Conservation (phyloP, 2,113 vertebrate species). For the Bufo gargarizans region DNA sequence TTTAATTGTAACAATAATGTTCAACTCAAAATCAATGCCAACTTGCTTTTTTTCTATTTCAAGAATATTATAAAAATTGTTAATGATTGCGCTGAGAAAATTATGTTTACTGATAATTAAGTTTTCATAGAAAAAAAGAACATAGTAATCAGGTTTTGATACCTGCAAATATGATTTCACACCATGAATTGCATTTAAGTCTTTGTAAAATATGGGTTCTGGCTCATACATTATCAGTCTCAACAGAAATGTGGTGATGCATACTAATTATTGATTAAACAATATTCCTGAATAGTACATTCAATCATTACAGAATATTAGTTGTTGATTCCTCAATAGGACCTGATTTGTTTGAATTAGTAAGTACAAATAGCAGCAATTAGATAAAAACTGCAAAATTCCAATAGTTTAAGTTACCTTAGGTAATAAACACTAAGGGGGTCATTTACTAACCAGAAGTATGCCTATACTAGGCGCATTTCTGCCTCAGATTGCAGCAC, state of each 20-base stretch:
- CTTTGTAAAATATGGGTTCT: neutral
- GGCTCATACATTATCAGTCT: neutral
- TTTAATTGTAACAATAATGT: neutral
- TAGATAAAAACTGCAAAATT: neutral
- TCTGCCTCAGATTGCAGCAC: too few species aligned
- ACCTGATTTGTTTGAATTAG: neutral
- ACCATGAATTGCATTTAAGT: neutral
- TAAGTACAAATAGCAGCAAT: neutral
- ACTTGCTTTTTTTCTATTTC: neutral
- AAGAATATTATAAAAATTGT: neutral
- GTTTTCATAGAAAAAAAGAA: neutral
- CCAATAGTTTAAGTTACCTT: neutral
- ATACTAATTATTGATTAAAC: neutral
- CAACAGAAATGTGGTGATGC: neutral
- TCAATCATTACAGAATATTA: neutral
- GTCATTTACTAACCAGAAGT: too few species aligned
- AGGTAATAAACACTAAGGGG: neutral
- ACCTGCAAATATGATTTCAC: neutral
- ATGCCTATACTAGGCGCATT: too few species aligned
- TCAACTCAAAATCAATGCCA: neutral
- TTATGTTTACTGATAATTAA: neutral
- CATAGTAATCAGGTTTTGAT: neutral
- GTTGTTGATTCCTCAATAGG: neutral
- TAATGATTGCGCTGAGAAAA: neutral
- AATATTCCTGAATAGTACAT: neutral